Conservation (phyloP, 2,113 vertebrate genomes). For the Microtus montanus region DNA sequence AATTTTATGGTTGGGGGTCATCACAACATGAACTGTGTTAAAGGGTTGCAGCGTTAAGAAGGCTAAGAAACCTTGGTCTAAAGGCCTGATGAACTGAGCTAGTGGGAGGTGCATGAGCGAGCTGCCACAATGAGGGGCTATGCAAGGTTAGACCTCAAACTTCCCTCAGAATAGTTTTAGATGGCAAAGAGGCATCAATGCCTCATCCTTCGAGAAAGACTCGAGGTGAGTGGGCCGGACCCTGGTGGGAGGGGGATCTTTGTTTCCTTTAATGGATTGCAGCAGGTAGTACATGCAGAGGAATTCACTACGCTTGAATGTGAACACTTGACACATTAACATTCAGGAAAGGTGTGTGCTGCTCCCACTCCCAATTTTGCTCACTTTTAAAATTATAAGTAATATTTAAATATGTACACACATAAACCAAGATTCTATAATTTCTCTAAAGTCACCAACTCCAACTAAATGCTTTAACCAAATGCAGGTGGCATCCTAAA, state of each 20-base stretch:
- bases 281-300: neutral
- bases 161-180: neutral
- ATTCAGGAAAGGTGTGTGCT: neutral
- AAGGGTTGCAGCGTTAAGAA: neutral
- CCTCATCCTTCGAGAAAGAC: neutral
- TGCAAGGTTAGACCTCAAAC: neutral
- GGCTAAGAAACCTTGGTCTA: neutral
- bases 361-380: neutral
- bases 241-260: neutral
- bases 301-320: neutral
- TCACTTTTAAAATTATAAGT: constrained; percentile 14
- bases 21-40: neutral
- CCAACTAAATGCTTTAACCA: neutral
- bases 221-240: neutral
- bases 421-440: neutral
- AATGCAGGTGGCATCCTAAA: neutral
- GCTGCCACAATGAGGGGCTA: neutral
- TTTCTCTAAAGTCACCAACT: neutral
- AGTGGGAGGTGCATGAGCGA: neutral
- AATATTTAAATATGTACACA: neutral
- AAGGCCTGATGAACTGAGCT: neutral
- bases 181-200: constrained; percentile 8
- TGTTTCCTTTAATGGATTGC: neutral
- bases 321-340: neutral
- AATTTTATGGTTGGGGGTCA: neutral